Evolutionary conservation across 1,140 invertebrate species (phyloP).

Genomic region (Drosophila punjabiensis): DNA sequence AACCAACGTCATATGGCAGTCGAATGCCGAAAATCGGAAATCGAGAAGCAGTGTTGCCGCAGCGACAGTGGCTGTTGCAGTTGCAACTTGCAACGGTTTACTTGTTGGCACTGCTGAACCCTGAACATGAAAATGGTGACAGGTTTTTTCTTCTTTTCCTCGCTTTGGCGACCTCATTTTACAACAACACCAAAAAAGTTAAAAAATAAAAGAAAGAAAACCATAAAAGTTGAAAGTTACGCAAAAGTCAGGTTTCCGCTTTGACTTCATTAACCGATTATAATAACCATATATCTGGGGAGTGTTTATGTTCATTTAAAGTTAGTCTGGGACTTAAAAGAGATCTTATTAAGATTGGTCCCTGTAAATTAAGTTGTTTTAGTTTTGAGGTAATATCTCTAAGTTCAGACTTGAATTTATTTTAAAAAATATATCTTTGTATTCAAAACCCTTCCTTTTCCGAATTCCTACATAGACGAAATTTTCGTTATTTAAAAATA

Average conservation of each 20-base stretch:
- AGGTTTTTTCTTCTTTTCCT: slow-evolving; percentile 56
- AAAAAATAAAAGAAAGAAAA: slow-evolving; percentile 7
- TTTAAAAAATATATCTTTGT: not conserved
- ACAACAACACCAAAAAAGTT: slow-evolving; percentile 16
- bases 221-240: slow-evolving; percentile 37
- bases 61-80: slow-evolving; percentile 23
- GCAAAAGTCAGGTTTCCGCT: slow-evolving; percentile 33
- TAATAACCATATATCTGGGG: slow-evolving; percentile 19
- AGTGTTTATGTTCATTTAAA: slow-evolving; percentile 2
- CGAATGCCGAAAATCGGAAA: slow-evolving; percentile 9
- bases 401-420: not conserved
- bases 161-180: slow-evolving; percentile 38
- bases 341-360: slow-evolving; percentile 19
- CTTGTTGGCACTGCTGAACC: slow-evolving; percentile 53
- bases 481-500: not conserved
- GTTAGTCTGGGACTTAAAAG: not conserved
- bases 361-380: not conserved
- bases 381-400: not conserved
- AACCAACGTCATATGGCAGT: slow-evolving; percentile 4
- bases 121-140: slow-evolving; percentile 76
- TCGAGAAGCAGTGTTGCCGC: slow-evolving; percentile 4
- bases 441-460: not conserved
- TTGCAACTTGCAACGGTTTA: slow-evolving; percentile 45
- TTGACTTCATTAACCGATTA: slow-evolving; percentile 16
- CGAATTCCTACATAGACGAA: not conserved